Percentiles rank a stretch among this genome's conserved stretches.
phyloP scores from a whole-genome alignment of 2,888 invertebrate species.

The Drosophila differens region DNA sequence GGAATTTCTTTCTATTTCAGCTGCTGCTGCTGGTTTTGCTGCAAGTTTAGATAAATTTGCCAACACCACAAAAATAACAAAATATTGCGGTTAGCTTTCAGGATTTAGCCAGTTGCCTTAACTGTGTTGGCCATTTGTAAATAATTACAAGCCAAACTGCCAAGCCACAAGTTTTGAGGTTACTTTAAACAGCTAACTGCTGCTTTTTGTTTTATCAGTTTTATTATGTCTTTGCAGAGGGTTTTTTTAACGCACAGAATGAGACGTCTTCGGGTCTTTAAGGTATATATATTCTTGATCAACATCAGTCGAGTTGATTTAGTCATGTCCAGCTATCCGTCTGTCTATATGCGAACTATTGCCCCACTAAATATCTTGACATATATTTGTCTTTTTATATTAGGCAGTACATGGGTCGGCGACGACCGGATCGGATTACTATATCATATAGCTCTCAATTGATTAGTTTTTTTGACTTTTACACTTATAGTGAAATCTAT shows the following conservation, averaged over 20 bases:
- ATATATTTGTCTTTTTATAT: neutral
- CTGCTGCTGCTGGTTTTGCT: constrained; percentile 33
- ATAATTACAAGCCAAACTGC: constrained; percentile 60
- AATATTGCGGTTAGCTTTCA: constrained; percentile 69
- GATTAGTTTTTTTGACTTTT: neutral
- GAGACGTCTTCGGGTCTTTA: neutral
- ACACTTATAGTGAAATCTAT: no score
- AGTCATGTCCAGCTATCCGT: no score
- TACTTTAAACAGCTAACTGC: constrained; percentile 42
- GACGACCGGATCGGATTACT: neutral
- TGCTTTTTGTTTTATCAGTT: constrained; percentile 2
- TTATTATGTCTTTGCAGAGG: neutral
- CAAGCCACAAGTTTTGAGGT: constrained; percentile 55
- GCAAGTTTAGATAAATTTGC: constrained; percentile 67
- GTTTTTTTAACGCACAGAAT: neutral
- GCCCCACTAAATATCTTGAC: neutral
- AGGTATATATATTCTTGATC: neutral
- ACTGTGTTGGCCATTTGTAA: constrained; percentile 50
- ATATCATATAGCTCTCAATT: no score
- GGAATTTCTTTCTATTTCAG: constrained; percentile 51
- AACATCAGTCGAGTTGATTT: neutral
- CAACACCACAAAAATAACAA: constrained; percentile 73
- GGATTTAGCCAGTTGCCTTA: constrained; percentile 52
- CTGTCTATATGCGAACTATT: neutral
- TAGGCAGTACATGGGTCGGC: neutral